These are phyloP conservation scores for Palythoa grandiflora DNA, from an alignment of 92 coral and sea anemone species.

Conservation along the genomic window DNA sequence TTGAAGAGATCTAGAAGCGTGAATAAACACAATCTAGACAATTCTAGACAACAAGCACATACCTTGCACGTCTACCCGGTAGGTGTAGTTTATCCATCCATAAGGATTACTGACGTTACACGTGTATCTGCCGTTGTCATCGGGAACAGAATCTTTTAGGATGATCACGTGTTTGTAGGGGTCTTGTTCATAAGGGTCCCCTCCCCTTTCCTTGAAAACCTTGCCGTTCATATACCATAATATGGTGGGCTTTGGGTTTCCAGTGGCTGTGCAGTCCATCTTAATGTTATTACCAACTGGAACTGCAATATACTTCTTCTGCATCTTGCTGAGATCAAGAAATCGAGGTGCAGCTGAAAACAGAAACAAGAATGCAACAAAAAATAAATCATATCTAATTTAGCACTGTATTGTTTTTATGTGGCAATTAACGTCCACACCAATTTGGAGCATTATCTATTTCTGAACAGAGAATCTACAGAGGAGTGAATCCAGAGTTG, in stretches of 20 bases:
- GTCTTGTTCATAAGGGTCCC: slow-evolving; percentile 42
- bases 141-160: slow-evolving; percentile 71
- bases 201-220: slow-evolving; percentile 47
- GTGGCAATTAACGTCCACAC: too few species aligned
- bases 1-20: too few species aligned
- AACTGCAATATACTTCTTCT: slow-evolving; percentile 63
- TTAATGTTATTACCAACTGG: slow-evolving; percentile 86
- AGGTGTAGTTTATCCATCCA: slow-evolving; percentile 88
- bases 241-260: slow-evolving; percentile 81
- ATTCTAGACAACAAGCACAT: background rate
- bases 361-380: background rate
- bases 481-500: too few species aligned
- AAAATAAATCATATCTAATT: too few species aligned
- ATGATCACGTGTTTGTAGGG: slow-evolving; percentile 47
- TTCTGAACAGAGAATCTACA: too few species aligned
- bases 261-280: slow-evolving; percentile 87
- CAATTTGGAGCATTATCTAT: too few species aligned
- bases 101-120: slow-evolving; percentile 88
- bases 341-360: slow-evolving; percentile 76
- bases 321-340: slow-evolving; percentile 45
- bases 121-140: slow-evolving; percentile 77
- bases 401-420: too few species aligned
- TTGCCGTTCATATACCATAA: slow-evolving; percentile 83
- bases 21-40: too few species aligned
- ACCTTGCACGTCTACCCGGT: slow-evolving; percentile 88